These are phyloP conservation scores for Tetragnatha versicolor DNA, from an alignment of 1,140 invertebrate genomes.

Conservation along the genomic window DNA sequence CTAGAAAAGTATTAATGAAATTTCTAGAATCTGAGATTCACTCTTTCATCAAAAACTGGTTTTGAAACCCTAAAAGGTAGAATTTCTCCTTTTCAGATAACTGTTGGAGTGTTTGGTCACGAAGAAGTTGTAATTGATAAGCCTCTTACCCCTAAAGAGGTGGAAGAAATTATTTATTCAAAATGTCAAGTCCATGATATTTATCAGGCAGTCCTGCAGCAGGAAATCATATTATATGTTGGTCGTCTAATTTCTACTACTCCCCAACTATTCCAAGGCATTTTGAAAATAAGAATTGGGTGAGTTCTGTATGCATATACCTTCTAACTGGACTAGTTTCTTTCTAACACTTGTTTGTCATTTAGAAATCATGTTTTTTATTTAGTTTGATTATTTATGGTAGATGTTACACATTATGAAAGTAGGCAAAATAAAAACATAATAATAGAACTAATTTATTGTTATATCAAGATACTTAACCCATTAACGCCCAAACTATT, in stretches of 20 bases:
- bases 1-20: no score
- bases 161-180: constrained; percentile 71
- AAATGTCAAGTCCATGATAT: constrained; percentile 82
- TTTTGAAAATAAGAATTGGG: constrained; percentile 94
- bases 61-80: no score
- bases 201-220: constrained; percentile 94
- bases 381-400: background rate
- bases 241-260: constrained; percentile 90
- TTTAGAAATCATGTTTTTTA: background rate
- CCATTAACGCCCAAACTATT: no score
- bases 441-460: no score
- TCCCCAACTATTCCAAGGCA: constrained; percentile 92
- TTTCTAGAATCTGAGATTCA: no score
- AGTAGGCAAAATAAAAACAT: no score
- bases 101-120: constrained; percentile 91
- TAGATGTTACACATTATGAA: no score
- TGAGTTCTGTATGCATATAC: constrained; percentile 60
- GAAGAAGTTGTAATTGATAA: constrained; percentile 96
- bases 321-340: background rate
- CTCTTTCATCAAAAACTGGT: no score
- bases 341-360: background rate
- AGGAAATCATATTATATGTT: constrained; percentile 93
- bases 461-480: no score
- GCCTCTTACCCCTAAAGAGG: constrained; percentile 93
- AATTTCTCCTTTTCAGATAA: constrained; percentile 74